These are phyloP conservation scores for Agrypnia vestita DNA, from an alignment of 1,140 invertebrate species.

Conservation along the genomic window DNA sequence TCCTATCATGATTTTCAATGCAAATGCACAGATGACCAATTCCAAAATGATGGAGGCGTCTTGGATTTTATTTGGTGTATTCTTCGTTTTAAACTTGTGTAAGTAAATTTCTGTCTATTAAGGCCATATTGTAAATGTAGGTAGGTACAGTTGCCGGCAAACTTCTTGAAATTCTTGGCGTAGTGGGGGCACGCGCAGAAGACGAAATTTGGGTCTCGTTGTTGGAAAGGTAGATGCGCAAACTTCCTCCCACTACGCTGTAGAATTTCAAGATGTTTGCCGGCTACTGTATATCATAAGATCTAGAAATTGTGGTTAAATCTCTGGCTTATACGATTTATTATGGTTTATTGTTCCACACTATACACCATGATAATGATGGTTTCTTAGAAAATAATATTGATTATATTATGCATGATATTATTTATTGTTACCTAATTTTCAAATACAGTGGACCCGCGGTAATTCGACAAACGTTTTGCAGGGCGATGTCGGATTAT, in stretches of 20 bases:
- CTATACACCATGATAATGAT: neutral
- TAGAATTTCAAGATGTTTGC: too few species aligned
- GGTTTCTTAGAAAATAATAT: neutral
- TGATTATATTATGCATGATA: neutral
- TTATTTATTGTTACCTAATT: neutral
- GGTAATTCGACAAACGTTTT: too few species aligned
- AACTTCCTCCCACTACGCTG: too few species aligned
- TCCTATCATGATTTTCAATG: neutral
- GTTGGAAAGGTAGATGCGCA: too few species aligned
- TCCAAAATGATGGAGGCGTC: neutral
- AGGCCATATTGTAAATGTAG: too few species aligned
- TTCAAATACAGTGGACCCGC: neutral
- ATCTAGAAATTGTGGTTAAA: neutral
- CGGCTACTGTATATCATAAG: neutral
- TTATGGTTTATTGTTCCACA: neutral
- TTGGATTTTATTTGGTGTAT: neutral
- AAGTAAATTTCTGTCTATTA: neutral
- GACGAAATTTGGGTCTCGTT: too few species aligned
- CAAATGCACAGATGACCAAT: too few species aligned
- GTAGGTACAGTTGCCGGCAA: too few species aligned
- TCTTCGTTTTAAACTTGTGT: neutral
- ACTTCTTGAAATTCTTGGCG: too few species aligned
- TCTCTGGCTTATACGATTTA: neutral
- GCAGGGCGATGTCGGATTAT: too few species aligned
- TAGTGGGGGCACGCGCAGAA: too few species aligned